Evolutionary conservation across 2,113 vertebrate genomes (phyloP).

Genomic region (Neodon shergylaensis): DNA sequence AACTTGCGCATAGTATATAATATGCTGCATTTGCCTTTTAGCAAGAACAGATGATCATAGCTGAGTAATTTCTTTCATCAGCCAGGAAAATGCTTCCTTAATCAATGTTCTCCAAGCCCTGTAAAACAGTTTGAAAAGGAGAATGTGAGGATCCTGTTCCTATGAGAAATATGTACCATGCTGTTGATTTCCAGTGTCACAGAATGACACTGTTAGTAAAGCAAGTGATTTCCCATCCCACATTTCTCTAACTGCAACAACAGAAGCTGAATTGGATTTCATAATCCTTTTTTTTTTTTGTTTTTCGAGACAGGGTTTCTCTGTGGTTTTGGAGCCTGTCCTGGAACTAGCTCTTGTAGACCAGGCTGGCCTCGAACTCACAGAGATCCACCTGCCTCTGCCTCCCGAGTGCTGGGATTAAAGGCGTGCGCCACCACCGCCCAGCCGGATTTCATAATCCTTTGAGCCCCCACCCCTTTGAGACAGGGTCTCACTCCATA

Average conservation of each 20-base stretch:
- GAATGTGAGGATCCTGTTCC: slow-evolving; percentile 43
- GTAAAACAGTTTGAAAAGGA: slow-evolving; percentile 80
- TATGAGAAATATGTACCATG: background rate
- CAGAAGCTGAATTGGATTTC: background rate
- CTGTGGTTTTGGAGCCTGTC: too few relatives aligned
- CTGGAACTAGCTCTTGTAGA: too few relatives aligned
- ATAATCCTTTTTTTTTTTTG: background rate
- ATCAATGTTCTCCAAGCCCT: slow-evolving; percentile 96
- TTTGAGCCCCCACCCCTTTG: too few relatives aligned
- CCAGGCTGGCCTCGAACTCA: too few relatives aligned
- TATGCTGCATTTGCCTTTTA: slow-evolving; percentile 27
- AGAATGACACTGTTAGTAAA: slow-evolving; percentile 26
- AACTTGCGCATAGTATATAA: background rate
- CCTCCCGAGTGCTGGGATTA: too few relatives aligned
- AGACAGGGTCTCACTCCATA: too few relatives aligned
- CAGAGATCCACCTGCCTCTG: too few relatives aligned
- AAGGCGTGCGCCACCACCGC: too few relatives aligned
- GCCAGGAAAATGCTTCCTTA: slow-evolving; percentile 78
- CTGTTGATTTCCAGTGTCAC: slow-evolving; percentile 20
- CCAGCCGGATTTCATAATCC: background rate
- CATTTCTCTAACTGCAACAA: slow-evolving; percentile 43
- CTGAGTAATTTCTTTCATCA: slow-evolving; percentile 40
- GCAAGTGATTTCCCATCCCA: background rate
- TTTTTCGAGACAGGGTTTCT: background rate
- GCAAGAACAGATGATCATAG: slow-evolving; percentile 30